A percentile compares a stretch with the other conserved stretches of the same genome.
These are phyloP conservation scores for Parasteatoda lunata DNA, from an alignment of 2,888 invertebrate genomes.

Conservation along the genomic window DNA sequence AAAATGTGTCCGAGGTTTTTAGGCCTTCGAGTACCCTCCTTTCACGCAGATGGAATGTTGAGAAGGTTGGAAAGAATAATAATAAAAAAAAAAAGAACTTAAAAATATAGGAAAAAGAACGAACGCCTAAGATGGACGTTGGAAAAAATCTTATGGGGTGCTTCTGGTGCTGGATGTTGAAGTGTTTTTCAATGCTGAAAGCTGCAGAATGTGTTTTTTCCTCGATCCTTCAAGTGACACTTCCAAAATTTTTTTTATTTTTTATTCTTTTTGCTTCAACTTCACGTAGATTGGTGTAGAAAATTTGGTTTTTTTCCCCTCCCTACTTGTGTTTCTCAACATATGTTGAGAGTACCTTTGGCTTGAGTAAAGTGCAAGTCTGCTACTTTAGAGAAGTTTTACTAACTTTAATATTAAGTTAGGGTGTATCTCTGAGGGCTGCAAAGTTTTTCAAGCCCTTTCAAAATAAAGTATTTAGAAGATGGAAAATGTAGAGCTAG, in stretches of 20 bases:
- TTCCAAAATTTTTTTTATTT: conserved; percentile 25
- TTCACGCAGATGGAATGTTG: conserved; percentile 48
- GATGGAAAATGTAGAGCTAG: no score
- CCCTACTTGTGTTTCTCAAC: not conserved
- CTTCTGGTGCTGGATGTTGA: conserved; percentile 51
- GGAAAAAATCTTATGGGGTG: conserved; percentile 49
- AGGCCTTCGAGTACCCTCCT: conserved; percentile 59
- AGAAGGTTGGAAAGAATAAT: conserved; percentile 10
- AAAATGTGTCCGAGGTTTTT: conserved; percentile 68
- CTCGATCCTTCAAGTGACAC: conserved; percentile 59
- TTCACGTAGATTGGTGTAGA: no score
- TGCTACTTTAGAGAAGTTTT: conserved; percentile 8
- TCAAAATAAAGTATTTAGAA: no score
- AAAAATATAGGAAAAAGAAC: conserved; percentile 13
- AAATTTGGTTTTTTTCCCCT: not conserved
- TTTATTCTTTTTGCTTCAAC: not conserved
- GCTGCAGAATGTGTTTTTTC: conserved; percentile 57
- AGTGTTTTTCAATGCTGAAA: conserved; percentile 65
- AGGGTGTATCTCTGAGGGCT: not conserved
- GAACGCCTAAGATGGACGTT: conserved; percentile 51
- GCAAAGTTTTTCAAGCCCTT: no score
- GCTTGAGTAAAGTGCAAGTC: not conserved
- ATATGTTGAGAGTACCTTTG: not conserved
- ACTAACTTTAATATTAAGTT: conserved; percentile 32
- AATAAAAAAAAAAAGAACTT: conserved; percentile 9